Evolutionary conservation across 2,797 vertebrate genomes (phyloP).

Genomic region (Mycteria americana): DNA sequence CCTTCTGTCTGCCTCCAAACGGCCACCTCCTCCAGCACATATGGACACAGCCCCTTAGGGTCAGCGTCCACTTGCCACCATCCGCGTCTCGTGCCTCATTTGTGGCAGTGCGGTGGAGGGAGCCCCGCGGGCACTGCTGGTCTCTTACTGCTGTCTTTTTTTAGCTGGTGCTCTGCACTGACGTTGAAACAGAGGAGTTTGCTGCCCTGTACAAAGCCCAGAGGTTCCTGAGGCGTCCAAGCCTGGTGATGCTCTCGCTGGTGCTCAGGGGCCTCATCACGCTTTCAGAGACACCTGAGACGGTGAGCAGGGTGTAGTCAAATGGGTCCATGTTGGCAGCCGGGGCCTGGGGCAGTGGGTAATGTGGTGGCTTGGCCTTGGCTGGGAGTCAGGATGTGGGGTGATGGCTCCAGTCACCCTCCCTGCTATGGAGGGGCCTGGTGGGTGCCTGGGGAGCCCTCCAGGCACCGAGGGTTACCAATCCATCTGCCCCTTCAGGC

Average conservation of each 20-base stretch:
- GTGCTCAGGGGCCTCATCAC: background rate
- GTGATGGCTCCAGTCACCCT: background rate
- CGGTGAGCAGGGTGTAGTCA: background rate
- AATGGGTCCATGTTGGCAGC: background rate
- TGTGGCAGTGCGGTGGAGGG: no score
- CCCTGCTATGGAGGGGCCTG: background rate
- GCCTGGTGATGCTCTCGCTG: background rate
- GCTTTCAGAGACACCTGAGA: background rate
- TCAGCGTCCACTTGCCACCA: no score
- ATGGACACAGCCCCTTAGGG: background rate
- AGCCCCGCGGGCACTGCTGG: background rate
- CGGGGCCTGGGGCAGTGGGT: no score
- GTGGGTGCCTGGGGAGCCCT: background rate
- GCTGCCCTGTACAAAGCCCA: background rate
- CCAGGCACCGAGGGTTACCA: background rate
- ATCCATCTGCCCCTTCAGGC: background rate
- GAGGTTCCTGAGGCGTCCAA: background rate
- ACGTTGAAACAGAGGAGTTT: background rate
- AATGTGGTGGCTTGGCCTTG: background rate
- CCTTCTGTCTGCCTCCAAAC: background rate
- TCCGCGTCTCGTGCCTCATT: accelerated
- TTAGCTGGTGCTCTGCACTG: background rate
- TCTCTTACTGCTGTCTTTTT: background rate
- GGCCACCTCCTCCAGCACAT: background rate
- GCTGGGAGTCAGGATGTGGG: background rate